These are phyloP conservation scores for Mustela lutreola DNA, from an alignment of 2,113 vertebrate species.

Conservation along the genomic window DNA sequence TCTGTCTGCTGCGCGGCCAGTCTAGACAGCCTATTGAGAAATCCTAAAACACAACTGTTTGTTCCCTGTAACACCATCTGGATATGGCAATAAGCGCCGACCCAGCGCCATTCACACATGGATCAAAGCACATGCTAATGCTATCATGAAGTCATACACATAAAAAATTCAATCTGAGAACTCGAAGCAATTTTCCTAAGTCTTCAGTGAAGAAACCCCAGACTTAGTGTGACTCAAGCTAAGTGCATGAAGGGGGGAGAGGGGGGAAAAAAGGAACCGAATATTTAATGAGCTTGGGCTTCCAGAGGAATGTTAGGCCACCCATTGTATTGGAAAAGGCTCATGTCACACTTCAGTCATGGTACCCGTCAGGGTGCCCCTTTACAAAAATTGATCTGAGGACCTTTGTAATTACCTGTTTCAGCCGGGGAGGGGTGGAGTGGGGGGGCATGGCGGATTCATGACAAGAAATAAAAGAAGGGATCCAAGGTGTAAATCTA, in stretches of 20 bases:
- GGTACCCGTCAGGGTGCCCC: constrained; percentile 90
- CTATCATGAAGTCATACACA: constrained; percentile 93
- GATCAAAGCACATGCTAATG: constrained; percentile 94
- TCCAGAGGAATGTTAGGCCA: constrained; percentile 91
- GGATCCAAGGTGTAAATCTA: constrained; percentile 85
- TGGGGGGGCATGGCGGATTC: constrained; percentile 49
- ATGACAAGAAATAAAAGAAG: constrained; percentile 81
- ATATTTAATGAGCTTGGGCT: constrained; percentile 92
- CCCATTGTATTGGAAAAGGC: constrained; percentile 92
- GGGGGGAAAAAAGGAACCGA: constrained; percentile 86
- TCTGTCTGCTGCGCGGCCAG: constrained; percentile 99
- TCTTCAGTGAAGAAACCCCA: constrained; percentile 90
- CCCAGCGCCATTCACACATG: constrained; percentile 95
- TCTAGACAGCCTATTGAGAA: constrained; percentile 99
- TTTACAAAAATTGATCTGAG: constrained; percentile 91
- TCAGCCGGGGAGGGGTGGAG: constrained; percentile 67
- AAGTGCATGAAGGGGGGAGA: constrained; percentile 87
- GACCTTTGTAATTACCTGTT: constrained; percentile 91
- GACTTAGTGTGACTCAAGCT: constrained; percentile 88
- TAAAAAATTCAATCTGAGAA: constrained; percentile 93
- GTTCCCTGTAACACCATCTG: constrained; percentile 99
- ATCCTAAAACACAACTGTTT: constrained; percentile 97
- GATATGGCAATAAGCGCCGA: constrained; percentile 97
- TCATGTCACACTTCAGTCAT: constrained; percentile 92
- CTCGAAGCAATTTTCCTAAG: constrained; percentile 91